A percentile compares a stretch with the other conserved stretches of the same genome.
phyloP scores from a whole-genome alignment of 2,797 vertebrate genomes.

The Pipistrellus pygmaeus region DNA sequence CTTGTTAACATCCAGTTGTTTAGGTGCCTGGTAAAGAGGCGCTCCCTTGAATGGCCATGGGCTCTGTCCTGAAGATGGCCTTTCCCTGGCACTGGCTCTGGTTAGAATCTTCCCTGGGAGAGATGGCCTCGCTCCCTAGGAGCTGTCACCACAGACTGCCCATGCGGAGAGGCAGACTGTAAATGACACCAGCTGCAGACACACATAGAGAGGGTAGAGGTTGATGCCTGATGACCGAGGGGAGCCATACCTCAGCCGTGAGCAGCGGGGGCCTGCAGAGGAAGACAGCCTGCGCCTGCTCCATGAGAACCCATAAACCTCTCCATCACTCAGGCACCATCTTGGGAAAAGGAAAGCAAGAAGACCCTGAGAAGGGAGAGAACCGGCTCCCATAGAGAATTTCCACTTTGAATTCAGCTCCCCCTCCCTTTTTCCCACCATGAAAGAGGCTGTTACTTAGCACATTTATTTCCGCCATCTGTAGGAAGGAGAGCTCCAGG shows the following conservation, averaged over 20 bases:
- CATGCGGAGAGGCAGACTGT: slow-evolving; percentile 35
- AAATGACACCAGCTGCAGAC: slow-evolving; percentile 67
- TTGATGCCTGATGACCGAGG: neutral
- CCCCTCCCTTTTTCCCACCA: neutral
- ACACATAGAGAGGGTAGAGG: neutral
- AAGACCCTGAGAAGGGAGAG: neutral
- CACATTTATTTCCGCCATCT: slow-evolving; percentile 45
- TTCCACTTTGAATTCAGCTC: neutral
- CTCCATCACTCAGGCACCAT: neutral
- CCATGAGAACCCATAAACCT: neutral
- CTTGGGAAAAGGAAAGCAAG: neutral
- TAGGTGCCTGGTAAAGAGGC: neutral
- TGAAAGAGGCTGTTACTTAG: neutral
- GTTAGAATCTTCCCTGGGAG: slow-evolving; percentile 58
- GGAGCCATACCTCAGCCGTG: neutral
- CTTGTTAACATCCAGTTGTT: neutral
- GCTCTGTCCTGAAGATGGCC: neutral
- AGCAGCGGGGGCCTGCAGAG: neutral
- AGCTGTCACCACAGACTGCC: slow-evolving; percentile 62
- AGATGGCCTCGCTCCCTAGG: slow-evolving; percentile 44
- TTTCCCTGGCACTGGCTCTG: neutral
- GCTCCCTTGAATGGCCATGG: neutral
- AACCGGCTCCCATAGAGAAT: neutral
- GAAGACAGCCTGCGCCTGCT: neutral
- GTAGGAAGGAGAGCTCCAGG: slow-evolving; percentile 33